These are phyloP conservation scores for Clarias platycephalus DNA, from an alignment of 2,797 vertebrate species.

Conservation along the genomic window DNA sequence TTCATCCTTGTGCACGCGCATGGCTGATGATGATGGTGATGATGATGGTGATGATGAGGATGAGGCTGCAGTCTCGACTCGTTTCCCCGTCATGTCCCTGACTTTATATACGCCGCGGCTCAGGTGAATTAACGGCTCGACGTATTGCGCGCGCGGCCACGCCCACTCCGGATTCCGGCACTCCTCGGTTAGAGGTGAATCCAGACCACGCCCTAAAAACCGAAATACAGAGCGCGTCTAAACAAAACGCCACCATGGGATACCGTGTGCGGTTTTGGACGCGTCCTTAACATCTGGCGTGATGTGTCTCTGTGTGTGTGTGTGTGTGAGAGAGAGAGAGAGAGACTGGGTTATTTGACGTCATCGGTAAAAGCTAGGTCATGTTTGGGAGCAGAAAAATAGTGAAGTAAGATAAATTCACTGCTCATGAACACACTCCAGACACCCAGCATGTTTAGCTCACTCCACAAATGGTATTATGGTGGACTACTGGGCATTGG, in stretches of 20 bases:
- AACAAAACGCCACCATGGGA: constrained; percentile 17
- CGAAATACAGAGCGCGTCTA: constrained; percentile 2
- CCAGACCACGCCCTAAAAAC: constrained; percentile 15
- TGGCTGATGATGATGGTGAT: constrained; percentile 58
- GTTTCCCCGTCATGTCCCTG: background rate
- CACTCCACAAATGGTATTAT: background rate
- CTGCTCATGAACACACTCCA: background rate
- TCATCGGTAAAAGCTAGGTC: constrained; percentile 8
- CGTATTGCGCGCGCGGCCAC: constrained; percentile 35
- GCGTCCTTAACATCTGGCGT: constrained; percentile 20
- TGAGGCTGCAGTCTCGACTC: background rate
- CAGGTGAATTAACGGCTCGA: constrained; percentile 25
- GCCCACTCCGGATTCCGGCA: constrained; percentile 27
- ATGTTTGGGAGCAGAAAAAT: constrained; percentile 6
- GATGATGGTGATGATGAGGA: background rate
- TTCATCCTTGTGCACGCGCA: constrained; percentile 79
- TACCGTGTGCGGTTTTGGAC: constrained; percentile 22
- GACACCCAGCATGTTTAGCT: background rate
- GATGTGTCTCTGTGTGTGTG: background rate
- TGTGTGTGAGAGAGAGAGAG: too few relatives aligned
- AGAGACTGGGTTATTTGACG: background rate
- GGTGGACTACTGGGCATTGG: background rate
- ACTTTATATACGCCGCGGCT: constrained; percentile 26
- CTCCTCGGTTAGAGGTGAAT: constrained; percentile 10
- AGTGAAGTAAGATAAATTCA: background rate